These are phyloP conservation scores for Isichthys henryi DNA, from an alignment of 2,113 vertebrate species.

Conservation along the genomic window DNA sequence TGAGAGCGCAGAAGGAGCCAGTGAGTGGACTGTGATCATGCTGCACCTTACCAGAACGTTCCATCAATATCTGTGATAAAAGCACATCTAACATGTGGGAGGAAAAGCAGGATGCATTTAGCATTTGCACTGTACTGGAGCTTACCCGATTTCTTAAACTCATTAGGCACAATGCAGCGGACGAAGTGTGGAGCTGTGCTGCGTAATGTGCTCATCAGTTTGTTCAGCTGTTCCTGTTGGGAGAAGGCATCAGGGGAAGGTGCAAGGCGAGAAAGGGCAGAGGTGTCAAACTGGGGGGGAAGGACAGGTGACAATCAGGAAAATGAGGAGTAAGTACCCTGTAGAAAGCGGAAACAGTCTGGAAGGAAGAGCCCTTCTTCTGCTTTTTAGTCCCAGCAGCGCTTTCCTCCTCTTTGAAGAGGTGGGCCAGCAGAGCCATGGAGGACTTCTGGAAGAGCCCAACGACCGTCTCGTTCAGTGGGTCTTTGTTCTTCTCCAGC, in stretches of 20 bases:
- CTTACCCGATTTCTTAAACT: slow-evolving; percentile 60
- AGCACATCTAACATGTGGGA: background rate
- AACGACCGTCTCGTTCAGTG: slow-evolving; percentile 67
- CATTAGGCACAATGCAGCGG: slow-evolving; percentile 73
- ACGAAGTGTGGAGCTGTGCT: slow-evolving; percentile 77
- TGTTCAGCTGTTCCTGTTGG: slow-evolving; percentile 74
- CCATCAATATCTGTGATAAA: background rate
- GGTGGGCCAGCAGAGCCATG: slow-evolving; percentile 60
- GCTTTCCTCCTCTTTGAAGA: slow-evolving; percentile 51
- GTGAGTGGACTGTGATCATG: background rate
- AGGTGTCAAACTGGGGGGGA: background rate
- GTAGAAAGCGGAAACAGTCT: slow-evolving; percentile 73
- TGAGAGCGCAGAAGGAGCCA: slow-evolving; percentile 8
- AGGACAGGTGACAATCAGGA: background rate
- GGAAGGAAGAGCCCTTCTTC: slow-evolving; percentile 77
- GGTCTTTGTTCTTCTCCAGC: slow-evolving; percentile 74
- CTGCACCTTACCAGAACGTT: background rate
- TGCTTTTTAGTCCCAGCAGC: slow-evolving; percentile 53
- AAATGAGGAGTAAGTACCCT: slow-evolving; percentile 46
- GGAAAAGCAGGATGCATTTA: background rate
- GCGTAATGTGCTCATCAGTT: slow-evolving; percentile 73
- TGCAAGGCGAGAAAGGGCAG: background rate
- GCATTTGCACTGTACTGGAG: background rate
- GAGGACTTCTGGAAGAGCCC: slow-evolving; percentile 72
- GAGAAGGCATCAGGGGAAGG: slow-evolving; percentile 1